Conservation (phyloP, 2,888 invertebrate genomes). For the Chrysina gloriosa region DNA sequence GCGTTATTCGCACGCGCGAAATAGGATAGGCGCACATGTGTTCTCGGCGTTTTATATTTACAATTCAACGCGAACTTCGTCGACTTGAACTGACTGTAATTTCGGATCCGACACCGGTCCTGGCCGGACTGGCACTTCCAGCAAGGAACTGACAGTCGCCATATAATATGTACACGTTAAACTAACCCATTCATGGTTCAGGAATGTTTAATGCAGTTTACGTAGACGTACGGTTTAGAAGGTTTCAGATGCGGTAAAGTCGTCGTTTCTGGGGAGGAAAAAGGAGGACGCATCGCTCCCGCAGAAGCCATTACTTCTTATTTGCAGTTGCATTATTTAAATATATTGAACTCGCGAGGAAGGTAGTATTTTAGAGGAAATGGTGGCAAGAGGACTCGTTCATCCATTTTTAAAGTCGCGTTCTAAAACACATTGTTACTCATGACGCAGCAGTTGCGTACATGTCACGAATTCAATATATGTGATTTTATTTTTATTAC, state of each 20-base stretch:
- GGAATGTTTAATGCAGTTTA: slow-evolving; percentile 15
- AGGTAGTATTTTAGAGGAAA: background rate
- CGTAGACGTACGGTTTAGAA: background rate
- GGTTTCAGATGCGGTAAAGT: background rate
- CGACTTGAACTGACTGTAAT: background rate
- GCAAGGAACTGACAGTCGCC: background rate
- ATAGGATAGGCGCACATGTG: background rate
- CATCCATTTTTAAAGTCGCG: background rate
- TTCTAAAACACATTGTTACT: too few relatives aligned
- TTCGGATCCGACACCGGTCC: too few relatives aligned
- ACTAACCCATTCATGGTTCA: slow-evolving; percentile 16
- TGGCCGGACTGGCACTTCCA: background rate
- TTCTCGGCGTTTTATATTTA: slow-evolving; percentile 19
- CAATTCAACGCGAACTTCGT: background rate
- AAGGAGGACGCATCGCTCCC: background rate
- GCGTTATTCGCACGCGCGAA: background rate
- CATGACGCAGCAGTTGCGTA: too few relatives aligned
- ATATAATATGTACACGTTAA: slow-evolving; percentile 4
- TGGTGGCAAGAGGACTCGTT: background rate
- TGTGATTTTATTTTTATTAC: too few relatives aligned
- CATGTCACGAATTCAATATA: too few relatives aligned
- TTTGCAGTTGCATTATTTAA: background rate
- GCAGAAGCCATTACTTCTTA: background rate
- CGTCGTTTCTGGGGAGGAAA: background rate
- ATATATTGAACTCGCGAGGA: background rate